Percentiles rank a stretch among this genome's conserved stretches.
Evolutionary conservation across 1,140 invertebrate genomes (phyloP).

Genomic region (Aphidius gifuensis): DNA sequence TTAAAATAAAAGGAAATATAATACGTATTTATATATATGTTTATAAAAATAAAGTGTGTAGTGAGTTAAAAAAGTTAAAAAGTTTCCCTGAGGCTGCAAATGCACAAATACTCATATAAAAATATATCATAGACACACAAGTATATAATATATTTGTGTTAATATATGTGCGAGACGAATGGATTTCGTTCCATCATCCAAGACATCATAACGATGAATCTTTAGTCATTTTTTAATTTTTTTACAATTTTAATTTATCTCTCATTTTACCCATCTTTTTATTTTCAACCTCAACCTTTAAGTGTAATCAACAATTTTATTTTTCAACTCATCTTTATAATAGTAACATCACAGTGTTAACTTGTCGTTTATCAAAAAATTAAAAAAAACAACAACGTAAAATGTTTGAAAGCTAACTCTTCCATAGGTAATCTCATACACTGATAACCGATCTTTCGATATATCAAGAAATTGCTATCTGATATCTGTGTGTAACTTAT

Average conservation of each 20-base stretch:
- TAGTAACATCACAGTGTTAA: not conserved
- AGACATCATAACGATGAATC: constrained; percentile 20
- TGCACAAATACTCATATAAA: constrained; percentile 2
- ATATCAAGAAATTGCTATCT: no score
- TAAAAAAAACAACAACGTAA: no score
- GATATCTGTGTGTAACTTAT: no score
- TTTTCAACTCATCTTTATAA: constrained; percentile 18
- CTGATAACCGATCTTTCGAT: no score
- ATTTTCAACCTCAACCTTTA: not conserved
- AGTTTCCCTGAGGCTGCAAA: no score
- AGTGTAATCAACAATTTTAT: constrained; percentile 22
- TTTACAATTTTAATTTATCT: constrained; percentile 1
- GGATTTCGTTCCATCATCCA: constrained; percentile 38
- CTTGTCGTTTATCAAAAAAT: no score
- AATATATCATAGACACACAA: constrained; percentile 29
- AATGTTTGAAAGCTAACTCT: no score
- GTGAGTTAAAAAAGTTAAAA: constrained; percentile 13
- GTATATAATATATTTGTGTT: constrained; percentile 16
- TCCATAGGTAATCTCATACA: no score
- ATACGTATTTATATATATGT: constrained; percentile 4
- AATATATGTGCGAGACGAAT: constrained; percentile 38
- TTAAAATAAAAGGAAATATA: not conserved
- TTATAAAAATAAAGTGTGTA: not conserved
- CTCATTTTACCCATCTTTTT: not conserved
- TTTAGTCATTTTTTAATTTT: constrained; percentile 1